Base-by-base conservation (phyloP, 1,140 invertebrate genomes). In the Dendrolimus kikuchii region DNA sequence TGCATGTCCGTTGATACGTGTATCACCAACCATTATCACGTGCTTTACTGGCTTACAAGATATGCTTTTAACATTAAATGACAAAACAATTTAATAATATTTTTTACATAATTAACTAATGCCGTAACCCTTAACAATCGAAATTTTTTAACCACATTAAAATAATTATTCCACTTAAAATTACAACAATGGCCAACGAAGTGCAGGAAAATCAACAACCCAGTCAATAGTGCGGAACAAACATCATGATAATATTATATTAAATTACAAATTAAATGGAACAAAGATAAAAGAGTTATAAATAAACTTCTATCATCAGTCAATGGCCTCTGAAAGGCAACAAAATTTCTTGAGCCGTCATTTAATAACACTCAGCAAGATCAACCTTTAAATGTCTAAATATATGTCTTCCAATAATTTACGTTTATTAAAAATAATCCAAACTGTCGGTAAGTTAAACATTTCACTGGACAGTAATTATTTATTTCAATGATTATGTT, bases 11-110 rank as follows among this genome's bases (percentile, higher is more conserved):
- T 59, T 36, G 62, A 67, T 67, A 77, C 59, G 61, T 73, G 66
- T 81, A 83, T 81, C 73, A 83, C 75, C 71, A 76, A 74, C 80
- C 66, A 77, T 53, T 77, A 83, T 82, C 78, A 77, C 79, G 81
- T 82, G 81, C 75, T 70, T 81, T 51, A 77, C 76, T 77, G 73
- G 74, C 81, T 78, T 82, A 71, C 53, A 72, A 74, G 66, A 84
- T 82, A 83, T 86, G 79, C 78, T 59, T n/a, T 82, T 66, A 78
- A 77, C 62, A 70, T 72, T 74, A 76, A 74, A 69, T 48, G 40
- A 70, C 58, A 68, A 75, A 79, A 76, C 70, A 73, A 71, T 66
- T 62, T 64, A 53, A 61, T 62, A 64, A 51, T 63, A 68, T 55
- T 58, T 59, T 59, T 59, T 65, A 67, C 64, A 72, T 53, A 74